These are phyloP conservation scores for Engraulis encrasicolus DNA, from an alignment of 2,113 vertebrate species.

Conservation along the genomic window DNA sequence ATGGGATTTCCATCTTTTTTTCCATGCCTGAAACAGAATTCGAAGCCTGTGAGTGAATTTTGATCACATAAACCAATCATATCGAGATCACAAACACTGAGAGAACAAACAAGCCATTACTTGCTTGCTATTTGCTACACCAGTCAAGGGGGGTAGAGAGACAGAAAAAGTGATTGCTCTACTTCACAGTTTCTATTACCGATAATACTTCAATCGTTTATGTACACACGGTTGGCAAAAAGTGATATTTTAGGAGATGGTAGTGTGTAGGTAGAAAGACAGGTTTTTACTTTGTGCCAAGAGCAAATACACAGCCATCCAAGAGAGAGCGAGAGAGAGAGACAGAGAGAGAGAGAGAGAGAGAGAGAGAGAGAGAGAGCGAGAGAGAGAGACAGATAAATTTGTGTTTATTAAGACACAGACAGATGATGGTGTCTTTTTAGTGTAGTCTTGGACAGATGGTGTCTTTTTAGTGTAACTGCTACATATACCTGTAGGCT, in stretches of 20 bases:
- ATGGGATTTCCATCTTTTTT: slow-evolving; percentile 2
- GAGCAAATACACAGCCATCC: neutral
- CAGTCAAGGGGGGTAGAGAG: neutral
- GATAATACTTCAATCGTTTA: neutral
- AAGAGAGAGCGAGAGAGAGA: no score
- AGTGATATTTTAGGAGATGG: neutral
- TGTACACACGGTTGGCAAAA: neutral
- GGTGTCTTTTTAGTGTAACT: no score
- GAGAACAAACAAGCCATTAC: slow-evolving; percentile 5
- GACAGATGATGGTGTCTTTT: no score
- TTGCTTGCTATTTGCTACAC: neutral
- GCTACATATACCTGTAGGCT: no score
- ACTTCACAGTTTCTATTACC: neutral
- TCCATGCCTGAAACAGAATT: neutral
- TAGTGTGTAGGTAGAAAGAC: no score
- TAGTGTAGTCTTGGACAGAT: no score
- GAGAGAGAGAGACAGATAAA: no score
- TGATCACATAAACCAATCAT: slow-evolving; percentile 9
- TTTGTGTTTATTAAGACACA: no score
- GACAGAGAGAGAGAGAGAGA: no score
- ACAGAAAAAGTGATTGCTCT: no score
- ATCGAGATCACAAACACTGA: neutral
- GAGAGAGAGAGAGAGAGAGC: no score
- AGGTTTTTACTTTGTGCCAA: neutral
- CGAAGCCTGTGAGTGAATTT: slow-evolving; percentile 1